These are phyloP conservation scores for Paraplagusia blochii DNA, from an alignment of 2,113 vertebrate species.

Conservation along the genomic window DNA sequence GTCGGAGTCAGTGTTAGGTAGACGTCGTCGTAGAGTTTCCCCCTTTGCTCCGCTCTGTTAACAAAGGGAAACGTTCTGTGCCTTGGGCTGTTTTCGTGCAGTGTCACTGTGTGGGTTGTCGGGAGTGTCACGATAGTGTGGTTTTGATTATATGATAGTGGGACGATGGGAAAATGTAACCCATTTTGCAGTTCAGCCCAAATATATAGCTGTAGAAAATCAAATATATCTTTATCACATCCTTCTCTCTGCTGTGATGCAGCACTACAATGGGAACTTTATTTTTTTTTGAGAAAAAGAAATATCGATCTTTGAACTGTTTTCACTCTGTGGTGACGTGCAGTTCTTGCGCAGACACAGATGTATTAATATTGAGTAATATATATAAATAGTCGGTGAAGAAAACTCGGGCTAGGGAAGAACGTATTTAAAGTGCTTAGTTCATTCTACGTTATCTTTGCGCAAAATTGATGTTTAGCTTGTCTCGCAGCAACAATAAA, in stretches of 20 bases:
- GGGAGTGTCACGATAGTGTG: background rate
- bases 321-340: too few species aligned
- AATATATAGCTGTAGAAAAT: background rate
- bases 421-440: too few species aligned
- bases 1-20: slow-evolving; percentile 41
- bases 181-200: background rate
- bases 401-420: too few species aligned
- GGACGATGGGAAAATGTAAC: background rate
- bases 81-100: slow-evolving; percentile 60
- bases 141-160: background rate
- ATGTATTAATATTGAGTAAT: too few species aligned
- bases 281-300: too few species aligned
- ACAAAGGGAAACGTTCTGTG: slow-evolving; percentile 64
- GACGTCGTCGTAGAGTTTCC: slow-evolving; percentile 41
- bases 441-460: too few species aligned
- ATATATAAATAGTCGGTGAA: too few species aligned
- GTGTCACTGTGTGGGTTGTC: slow-evolving; percentile 25
- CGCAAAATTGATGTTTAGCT: too few species aligned
- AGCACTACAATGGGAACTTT: too few species aligned
- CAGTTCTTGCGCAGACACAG: too few species aligned
- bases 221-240: background rate
- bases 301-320: too few species aligned
- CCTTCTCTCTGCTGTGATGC: background rate
- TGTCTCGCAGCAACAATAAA: too few species aligned
- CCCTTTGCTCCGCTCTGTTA: slow-evolving; percentile 50